A percentile compares a stretch with the other conserved stretches of the same genome.
phyloP scores from a whole-genome alignment of 2,113 vertebrate species.

The Trochalopteron elliotii region DNA sequence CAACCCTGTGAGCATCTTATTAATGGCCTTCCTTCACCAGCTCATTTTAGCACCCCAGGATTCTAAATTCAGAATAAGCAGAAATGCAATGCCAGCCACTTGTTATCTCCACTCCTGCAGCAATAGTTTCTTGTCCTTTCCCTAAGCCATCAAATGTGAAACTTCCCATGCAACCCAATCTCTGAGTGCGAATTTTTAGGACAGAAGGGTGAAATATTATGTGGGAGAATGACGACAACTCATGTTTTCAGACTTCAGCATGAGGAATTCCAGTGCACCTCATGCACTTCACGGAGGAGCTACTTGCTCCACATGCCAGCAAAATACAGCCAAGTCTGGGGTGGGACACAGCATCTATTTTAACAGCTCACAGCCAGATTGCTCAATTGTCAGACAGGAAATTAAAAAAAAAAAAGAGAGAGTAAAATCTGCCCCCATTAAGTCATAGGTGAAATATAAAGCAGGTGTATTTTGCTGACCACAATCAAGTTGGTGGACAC shows the following conservation, averaged over 20 bases:
- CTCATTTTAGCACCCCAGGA: neutral
- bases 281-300: neutral
- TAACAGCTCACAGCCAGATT: neutral
- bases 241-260: neutral
- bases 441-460: neutral
- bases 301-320: neutral
- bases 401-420: neutral
- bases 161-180: neutral
- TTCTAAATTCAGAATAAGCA: neutral
- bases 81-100: neutral
- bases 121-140: neutral
- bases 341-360: neutral
- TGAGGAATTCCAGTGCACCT: neutral
- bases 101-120: neutral
- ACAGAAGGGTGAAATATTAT: neutral
- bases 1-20: neutral
- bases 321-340: neutral
- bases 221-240: neutral
- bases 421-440: neutral
- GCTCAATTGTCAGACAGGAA: slow-evolving; percentile 3
- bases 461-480: neutral
- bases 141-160: neutral
- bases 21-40: neutral
- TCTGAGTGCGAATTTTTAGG: neutral
- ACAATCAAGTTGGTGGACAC: rapidly evolving